These are phyloP conservation scores for Metacarcinus magister DNA, from an alignment of 2,888 invertebrate genomes.

Conservation along the genomic window DNA sequence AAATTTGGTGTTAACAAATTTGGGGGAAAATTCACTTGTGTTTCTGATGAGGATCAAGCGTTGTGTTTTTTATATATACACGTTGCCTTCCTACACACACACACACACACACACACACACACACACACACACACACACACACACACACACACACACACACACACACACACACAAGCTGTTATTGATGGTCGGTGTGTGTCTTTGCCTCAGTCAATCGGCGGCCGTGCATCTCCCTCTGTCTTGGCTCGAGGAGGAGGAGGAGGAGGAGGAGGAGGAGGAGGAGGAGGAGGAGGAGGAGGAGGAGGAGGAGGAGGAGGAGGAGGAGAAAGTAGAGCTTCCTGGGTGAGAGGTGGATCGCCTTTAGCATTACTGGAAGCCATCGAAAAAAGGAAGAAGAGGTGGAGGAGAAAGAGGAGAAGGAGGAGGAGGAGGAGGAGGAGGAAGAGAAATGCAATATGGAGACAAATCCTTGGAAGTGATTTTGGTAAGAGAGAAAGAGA, in stretches of 20 bases:
- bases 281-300: too few relatives aligned
- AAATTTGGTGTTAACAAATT: not conserved
- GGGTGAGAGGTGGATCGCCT: not conserved
- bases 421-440: not conserved
- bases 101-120: slow-evolving; percentile 26
- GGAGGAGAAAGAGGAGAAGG: not conserved
- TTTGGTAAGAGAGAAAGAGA: not conserved
- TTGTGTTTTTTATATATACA: not conserved
- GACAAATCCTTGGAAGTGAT: too few relatives aligned
- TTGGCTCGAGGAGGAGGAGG: not conserved
- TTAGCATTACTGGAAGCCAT: not conserved
- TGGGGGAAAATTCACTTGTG: too few relatives aligned
- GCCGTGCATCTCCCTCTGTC: not conserved
- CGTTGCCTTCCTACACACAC: not conserved
- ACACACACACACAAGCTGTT: not conserved
- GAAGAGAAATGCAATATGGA: not conserved
- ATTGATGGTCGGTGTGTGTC: not conserved
- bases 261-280: too few relatives aligned
- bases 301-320: too few relatives aligned
- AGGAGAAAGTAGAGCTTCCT: not conserved
- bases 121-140: slow-evolving; percentile 26
- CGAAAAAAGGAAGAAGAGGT: too few relatives aligned
- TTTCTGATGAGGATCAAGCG: not conserved
- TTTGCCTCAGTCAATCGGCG: not conserved
- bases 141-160: not conserved